Base-by-base conservation (phyloP, 2,888 invertebrate species). In the Helobdella robusta region DNA sequence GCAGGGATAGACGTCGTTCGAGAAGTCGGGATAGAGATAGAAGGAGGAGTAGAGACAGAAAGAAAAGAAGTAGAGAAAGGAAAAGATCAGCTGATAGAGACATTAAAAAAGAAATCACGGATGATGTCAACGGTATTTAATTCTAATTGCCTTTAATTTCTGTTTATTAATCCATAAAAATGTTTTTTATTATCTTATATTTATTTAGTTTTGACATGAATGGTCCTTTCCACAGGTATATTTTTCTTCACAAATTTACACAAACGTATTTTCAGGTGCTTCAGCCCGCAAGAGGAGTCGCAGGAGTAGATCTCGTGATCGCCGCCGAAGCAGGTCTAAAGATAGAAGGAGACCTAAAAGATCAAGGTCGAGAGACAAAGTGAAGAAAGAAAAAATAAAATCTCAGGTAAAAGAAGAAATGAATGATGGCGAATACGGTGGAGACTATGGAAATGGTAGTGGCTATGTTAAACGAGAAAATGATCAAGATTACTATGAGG, bases 11-110 rank as follows among this genome's bases (percentile, higher is more conserved):
- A 44, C 54, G 66, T 20, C 50, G 65, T 30, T 56, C 44, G n/a
- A 66, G 68, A 23, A 68, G 66, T 50, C 58, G 68, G 20, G 61
- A 62, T 48, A 65, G 66, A 32, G 67, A 67, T 6, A 44, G 62
- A 28, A 32, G 65, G n/a, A 65, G 67, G 46, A 25, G 58, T 2
- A 59, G 67, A n/a, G 35, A 64, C 2, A 64, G 64, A 23, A 56
- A 65, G 23, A 58, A 46, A 34, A 35, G 64, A 5, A 67, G 67
- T 30, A 56, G 67, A 35, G 67, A 67, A 8, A 56, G 67, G 30
- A 58, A 56, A 25, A 40, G 35, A 8, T 56, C 65, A 25, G 28
- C 59, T n/a, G 59, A 59, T n/a, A 44, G 60, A 36, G 65, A 65
- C 1, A 58, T 58, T 28, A 58, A 61, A 44, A 46, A 35, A 11